Evolutionary conservation across 2,113 vertebrate species (phyloP).

Genomic region (Theropithecus gelada): DNA sequence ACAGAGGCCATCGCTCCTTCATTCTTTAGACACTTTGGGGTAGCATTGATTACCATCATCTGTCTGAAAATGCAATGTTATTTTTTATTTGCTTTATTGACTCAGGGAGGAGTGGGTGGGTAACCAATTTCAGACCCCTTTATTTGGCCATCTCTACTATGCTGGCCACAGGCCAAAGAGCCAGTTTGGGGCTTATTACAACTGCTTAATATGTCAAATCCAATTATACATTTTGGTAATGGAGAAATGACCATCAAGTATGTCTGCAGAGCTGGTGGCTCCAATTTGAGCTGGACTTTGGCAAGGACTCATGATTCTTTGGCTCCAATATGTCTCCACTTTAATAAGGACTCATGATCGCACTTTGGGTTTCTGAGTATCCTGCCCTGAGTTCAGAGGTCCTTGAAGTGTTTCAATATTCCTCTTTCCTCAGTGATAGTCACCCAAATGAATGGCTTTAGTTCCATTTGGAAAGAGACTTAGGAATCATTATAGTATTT

Average conservation of each 20-base stretch:
- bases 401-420: not conserved
- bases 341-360: not conserved
- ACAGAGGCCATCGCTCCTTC: not conserved
- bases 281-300: not conserved
- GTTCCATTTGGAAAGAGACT: not conserved
- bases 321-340: fast-evolving
- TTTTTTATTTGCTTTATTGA: not conserved
- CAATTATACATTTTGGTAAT: not conserved
- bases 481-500: no score
- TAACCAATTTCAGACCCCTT: not conserved
- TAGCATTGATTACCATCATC: not conserved
- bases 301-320: not conserved
- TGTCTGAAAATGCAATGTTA: not conserved
- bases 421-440: not conserved
- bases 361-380: not conserved
- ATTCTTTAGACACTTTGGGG: not conserved
- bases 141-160: not conserved
- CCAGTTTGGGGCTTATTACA: not conserved
- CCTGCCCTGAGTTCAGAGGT: not conserved
- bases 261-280: not conserved
- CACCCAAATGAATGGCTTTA: no score
- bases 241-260: not conserved
- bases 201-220: not conserved
- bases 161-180: not conserved
- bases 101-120: not conserved